These are phyloP conservation scores for Gibbula magus DNA, from an alignment of 2,888 invertebrate genomes.

Conservation along the genomic window DNA sequence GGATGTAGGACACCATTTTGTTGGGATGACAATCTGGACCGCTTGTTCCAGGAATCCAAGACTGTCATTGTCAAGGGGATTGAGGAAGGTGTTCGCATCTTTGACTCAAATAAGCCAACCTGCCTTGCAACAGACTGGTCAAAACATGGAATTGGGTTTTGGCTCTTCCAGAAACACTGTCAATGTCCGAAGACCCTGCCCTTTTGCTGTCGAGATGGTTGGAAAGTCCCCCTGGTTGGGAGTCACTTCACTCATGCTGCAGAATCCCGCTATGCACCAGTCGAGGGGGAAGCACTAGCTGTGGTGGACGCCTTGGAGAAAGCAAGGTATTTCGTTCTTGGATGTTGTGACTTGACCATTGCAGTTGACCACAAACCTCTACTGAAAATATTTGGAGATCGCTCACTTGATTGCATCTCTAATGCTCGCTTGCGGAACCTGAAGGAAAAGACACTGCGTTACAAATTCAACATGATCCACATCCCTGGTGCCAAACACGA, in stretches of 20 bases:
- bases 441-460: conserved; percentile 50
- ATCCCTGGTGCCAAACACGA: not conserved
- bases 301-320: conserved; percentile 41
- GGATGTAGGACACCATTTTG: conserved; percentile 40
- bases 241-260: conserved; percentile 45
- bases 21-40: conserved; percentile 39
- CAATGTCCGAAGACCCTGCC: conserved; percentile 31
- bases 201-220: conserved; percentile 43
- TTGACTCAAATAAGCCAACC: conserved; percentile 49
- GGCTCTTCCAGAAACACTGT: conserved; percentile 42
- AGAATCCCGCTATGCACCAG: conserved; percentile 38
- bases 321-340: conserved; percentile 32
- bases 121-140: conserved; percentile 60
- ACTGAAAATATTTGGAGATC: conserved; percentile 36
- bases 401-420: too few species aligned
- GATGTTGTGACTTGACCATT: conserved; percentile 37
- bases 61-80: conserved; percentile 42
- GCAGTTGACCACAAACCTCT: conserved; percentile 46
- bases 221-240: conserved; percentile 43
- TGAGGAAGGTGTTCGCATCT: conserved; percentile 50
- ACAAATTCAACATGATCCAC: conserved; percentile 30
- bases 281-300: conserved; percentile 27
- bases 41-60: conserved; percentile 36
- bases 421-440: conserved; percentile 49
- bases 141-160: conserved; percentile 26